Conservation (phyloP, 2,888 invertebrate species). For the Tachina grossa region DNA sequence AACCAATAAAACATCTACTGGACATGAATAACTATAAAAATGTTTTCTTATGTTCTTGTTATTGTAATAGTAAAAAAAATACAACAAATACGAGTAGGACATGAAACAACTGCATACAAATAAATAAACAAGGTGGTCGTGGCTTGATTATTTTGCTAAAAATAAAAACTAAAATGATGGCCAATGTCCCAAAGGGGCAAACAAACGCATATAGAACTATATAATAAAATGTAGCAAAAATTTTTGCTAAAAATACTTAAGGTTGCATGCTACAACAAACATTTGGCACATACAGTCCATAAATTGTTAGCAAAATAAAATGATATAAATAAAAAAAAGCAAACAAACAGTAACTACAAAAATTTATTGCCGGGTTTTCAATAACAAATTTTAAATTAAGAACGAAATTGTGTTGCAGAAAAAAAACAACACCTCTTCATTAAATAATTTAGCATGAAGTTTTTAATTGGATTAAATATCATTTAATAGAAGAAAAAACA, state of each 20-base stretch:
- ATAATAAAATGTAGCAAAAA: constrained; percentile 23
- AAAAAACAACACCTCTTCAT: constrained; percentile 20
- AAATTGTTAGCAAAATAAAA: constrained; percentile 66
- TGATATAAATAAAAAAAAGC: constrained; percentile 35
- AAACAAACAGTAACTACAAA: neutral
- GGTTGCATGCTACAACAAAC: constrained; percentile 44
- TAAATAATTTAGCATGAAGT: constrained; percentile 53
- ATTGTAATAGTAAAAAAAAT: constrained; percentile 30
- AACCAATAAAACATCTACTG: constrained; percentile 60
- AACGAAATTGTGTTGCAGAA: neutral
- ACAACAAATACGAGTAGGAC: constrained; percentile 22
- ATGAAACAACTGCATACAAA: constrained; percentile 9
- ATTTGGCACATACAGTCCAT: constrained; percentile 36
- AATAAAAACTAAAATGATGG: constrained; percentile 52
- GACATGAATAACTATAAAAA: constrained; percentile 63
- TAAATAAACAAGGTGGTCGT: constrained; percentile 63
- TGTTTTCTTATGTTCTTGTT: constrained; percentile 1
- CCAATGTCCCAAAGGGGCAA: constrained; percentile 46
- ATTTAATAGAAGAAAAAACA: constrained; percentile 20
- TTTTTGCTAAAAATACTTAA: constrained; percentile 56
- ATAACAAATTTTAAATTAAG: constrained; percentile 28
- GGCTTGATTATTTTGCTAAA: constrained; percentile 42
- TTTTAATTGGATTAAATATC: constrained; percentile 68
- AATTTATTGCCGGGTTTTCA: constrained; percentile 23
- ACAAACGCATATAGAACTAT: neutral